These are phyloP conservation scores for Monopterus albus DNA, from an alignment of 2,113 vertebrate genomes.

Conservation along the genomic window DNA sequence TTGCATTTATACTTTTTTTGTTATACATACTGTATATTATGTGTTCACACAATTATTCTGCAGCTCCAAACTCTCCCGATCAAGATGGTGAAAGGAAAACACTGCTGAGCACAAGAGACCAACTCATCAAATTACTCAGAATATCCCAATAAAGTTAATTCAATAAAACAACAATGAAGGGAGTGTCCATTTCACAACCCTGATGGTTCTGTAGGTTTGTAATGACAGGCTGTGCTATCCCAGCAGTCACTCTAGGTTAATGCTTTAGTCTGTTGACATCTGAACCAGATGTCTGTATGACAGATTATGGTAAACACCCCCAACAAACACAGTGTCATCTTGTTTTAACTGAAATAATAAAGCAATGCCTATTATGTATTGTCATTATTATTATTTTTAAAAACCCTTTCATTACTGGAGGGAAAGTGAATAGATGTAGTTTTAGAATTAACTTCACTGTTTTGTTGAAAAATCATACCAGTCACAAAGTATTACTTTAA, in stretches of 20 bases:
- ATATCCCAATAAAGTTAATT: constrained; percentile 36
- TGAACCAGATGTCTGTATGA: background rate
- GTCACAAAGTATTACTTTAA: too few species aligned
- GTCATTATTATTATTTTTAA: too few species aligned
- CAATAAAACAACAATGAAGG: constrained; percentile 42
- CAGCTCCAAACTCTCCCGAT: background rate
- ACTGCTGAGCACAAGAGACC: constrained; percentile 28
- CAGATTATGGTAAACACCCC: background rate
- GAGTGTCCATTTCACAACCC: constrained; percentile 45
- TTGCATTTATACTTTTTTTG: constrained; percentile 41
- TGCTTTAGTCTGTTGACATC: background rate
- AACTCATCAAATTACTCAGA: constrained; percentile 44
- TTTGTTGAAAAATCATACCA: too few species aligned
- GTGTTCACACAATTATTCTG: background rate
- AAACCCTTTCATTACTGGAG: too few species aligned
- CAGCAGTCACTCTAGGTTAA: background rate
- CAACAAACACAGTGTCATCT: background rate
- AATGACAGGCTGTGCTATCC: background rate
- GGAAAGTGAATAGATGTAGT: too few species aligned
- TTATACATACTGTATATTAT: background rate
- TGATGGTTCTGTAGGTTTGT: constrained; percentile 19
- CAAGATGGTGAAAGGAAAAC: constrained; percentile 22
- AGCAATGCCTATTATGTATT: too few species aligned
- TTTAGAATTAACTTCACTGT: too few species aligned
- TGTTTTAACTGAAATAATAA: background rate